Conservation (phyloP, 2,888 invertebrate species). For the Polydrusus tereticollis region DNA sequence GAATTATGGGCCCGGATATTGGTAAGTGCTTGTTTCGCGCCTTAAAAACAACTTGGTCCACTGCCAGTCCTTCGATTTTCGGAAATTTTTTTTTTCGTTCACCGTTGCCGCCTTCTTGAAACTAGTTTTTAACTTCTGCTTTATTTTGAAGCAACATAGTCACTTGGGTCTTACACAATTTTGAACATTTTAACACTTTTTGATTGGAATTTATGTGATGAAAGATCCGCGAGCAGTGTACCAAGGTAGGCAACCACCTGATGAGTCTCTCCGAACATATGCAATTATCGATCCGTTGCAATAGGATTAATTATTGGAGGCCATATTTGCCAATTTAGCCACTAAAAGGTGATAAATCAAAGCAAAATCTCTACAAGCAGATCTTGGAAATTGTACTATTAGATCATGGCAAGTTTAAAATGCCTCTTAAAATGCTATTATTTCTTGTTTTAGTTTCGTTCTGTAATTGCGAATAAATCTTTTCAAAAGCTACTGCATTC, state of each 20-base stretch:
- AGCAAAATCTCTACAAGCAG: conserved; percentile 4
- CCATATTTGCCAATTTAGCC: conserved; percentile 17
- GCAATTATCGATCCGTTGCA: conserved; percentile 3
- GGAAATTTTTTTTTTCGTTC: no score
- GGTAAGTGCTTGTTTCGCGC: no score
- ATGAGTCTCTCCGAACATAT: conserved; percentile 9
- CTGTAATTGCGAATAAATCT: background rate
- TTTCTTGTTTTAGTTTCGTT: conserved; percentile 1
- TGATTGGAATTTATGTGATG: no score
- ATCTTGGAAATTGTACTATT: conserved; percentile 24
- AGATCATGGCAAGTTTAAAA: conserved; percentile 20
- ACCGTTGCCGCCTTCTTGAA: no score
- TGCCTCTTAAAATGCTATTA: conserved; percentile 16
- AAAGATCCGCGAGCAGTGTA: background rate
- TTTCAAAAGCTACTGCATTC: conserved; percentile 12
- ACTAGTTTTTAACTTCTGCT: no score
- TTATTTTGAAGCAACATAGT: no score
- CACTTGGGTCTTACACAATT: no score
- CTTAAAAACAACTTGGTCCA: no score
- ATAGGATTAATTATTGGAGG: conserved; percentile 17
- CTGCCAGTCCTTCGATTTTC: no score
- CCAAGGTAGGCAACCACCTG: conserved; percentile 16
- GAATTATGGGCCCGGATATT: no score
- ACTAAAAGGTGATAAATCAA: conserved; percentile 22
- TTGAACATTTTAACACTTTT: no score